Conservation (phyloP, 2,888 invertebrate species). For the Biston stratarius region DNA sequence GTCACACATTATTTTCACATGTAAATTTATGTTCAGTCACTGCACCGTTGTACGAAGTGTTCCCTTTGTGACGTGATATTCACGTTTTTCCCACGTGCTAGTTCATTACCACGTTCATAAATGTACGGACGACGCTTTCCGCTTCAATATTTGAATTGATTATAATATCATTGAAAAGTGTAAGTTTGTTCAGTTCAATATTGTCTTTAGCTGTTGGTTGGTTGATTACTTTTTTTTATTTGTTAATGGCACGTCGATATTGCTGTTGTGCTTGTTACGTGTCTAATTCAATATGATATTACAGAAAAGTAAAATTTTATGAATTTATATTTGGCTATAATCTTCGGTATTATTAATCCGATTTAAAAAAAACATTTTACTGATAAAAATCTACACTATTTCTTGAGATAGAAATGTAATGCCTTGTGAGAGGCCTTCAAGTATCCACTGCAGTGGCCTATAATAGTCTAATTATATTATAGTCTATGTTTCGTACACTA, state of each 20-base stretch:
- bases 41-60: not conserved
- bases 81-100: slow-evolving; percentile 12
- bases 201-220: not conserved
- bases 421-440: no score
- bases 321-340: no score
- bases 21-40: not conserved
- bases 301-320: not conserved
- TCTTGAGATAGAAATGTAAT: no score
- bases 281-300: not conserved
- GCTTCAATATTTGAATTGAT: slow-evolving; percentile 7
- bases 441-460: no score
- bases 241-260: not conserved
- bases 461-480: no score
- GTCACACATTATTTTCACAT: not conserved
- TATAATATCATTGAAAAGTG: slow-evolving; percentile 6
- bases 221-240: not conserved
- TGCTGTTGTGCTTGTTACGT: no score
- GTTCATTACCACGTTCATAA: not conserved
- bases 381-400: no score
- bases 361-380: no score
- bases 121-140: not conserved
- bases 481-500: no score
- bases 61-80: slow-evolving; percentile 4
- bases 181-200: not conserved
- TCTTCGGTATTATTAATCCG: no score